Base-by-base conservation (phyloP, 2,113 vertebrate genomes). In the Nibea coibor region DNA sequence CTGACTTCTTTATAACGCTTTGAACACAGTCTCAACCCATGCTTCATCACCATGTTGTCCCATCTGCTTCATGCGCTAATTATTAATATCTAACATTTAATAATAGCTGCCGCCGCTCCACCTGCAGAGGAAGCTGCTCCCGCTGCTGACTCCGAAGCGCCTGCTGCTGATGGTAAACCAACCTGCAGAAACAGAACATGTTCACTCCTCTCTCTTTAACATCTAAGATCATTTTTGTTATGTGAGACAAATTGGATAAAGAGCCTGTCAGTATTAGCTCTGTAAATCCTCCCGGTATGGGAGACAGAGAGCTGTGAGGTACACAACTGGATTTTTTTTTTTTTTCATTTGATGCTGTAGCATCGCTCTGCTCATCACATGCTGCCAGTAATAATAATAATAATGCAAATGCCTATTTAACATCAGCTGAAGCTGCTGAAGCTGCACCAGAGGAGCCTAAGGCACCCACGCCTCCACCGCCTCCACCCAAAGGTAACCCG, bases 401-500 rank as follows among this genome's bases (percentile, higher is more conserved):
- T 2, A 26, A 84, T 84, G 57, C 71, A 47, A 68, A 73, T 91
- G 79, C 85, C 54, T 90, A 16, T 94, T 83, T 91, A 90, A 92
- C 82, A 81, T 67, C 71, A 95, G 93, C 87, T 86, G 93, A 93
- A 80, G 92, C 91, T 82, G 91, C 89, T 72, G 94, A 93, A 74
- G 89, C 35, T 28, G 86, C 88, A 26, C 85, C 89, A 74, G 94
- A 94, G 78, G 94, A 93, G 80, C 86, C 92, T 63, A 95, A 93
- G 92, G 51, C 92, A 43, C 94, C 94, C 28, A 90, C 93, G 20
- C 93, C 93, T n/a, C 92, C 94, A 48, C 92, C 93, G 5, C 91
- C 92, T 57, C 92, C 94, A 48, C 92, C 92, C 72, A 90, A 91
- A 94, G 94, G 94, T 95, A 93, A 91, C 69, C 39, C 4, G 43